Conservation (phyloP, 2,797 vertebrate genomes). For the Myotis findleyi region DNA sequence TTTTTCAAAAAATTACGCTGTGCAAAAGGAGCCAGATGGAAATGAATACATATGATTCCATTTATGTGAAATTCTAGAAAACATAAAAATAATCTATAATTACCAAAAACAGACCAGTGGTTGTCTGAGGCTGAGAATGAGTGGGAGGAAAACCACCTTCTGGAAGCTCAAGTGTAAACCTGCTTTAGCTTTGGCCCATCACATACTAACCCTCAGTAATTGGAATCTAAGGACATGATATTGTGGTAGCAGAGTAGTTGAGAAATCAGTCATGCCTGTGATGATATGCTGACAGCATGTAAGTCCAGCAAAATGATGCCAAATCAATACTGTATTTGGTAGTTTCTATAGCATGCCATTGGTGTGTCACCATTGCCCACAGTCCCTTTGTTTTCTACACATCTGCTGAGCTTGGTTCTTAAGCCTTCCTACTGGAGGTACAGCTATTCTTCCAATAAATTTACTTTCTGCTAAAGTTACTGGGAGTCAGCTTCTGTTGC, state of each 20-base stretch:
- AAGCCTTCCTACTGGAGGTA: constrained; percentile 35
- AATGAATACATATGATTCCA: constrained; percentile 34
- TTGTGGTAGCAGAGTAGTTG: neutral
- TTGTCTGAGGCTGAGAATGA: neutral
- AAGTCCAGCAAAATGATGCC: neutral
- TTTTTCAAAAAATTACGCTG: neutral
- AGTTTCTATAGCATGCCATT: constrained; percentile 24
- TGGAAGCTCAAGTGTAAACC: neutral
- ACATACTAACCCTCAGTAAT: neutral
- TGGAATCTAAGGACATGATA: constrained; percentile 9
- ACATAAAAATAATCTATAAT: constrained; percentile 38
- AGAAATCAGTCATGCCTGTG: constrained; percentile 22
- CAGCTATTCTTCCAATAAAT: constrained; percentile 51
- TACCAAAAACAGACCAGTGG: neutral
- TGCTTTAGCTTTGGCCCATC: constrained; percentile 7
- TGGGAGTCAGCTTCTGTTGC: constrained; percentile 50
- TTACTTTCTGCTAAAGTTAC: constrained; percentile 55
- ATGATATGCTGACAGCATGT: neutral
- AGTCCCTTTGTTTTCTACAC: constrained; percentile 21
- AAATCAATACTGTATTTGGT: neutral
- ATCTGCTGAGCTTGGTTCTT: constrained; percentile 2
- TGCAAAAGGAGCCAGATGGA: neutral
- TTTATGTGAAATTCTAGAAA: constrained; percentile 36
- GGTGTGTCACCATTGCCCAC: neutral
- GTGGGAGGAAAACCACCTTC: neutral